phyloP scores from a whole-genome alignment of 2,797 vertebrate species.

The Xiphophorus birchmanni region DNA sequence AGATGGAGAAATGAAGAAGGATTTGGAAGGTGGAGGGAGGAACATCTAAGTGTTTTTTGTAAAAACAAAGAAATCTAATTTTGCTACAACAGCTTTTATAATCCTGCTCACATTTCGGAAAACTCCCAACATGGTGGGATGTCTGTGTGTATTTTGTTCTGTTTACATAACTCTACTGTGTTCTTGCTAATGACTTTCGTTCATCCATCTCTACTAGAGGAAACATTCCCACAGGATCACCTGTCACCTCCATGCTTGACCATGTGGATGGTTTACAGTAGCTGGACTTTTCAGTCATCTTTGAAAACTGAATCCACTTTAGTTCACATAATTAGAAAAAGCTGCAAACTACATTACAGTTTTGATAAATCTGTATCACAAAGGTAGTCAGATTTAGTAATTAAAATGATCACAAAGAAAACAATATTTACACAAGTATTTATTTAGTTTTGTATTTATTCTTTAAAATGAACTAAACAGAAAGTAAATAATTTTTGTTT shows the following conservation, averaged over 20 bases:
- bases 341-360: neutral
- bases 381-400: neutral
- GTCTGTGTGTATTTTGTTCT: neutral
- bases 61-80: slow-evolving; percentile 12
- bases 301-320: neutral
- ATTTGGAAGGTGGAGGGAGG: neutral
- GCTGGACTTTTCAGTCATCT: neutral
- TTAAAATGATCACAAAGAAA: neutral
- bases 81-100: neutral
- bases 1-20: slow-evolving; percentile 1
- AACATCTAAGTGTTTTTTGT: neutral
- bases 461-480: neutral
- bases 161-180: neutral
- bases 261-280: neutral
- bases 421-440: neutral
- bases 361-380: slow-evolving; percentile 1
- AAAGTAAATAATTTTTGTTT: neutral
- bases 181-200: neutral
- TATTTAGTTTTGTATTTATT: neutral
- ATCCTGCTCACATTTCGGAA: neutral
- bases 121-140: neutral
- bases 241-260: neutral
- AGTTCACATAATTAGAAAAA: neutral
- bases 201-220: neutral
- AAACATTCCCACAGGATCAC: slow-evolving; percentile 1